Evolutionary conservation across 1,140 invertebrate genomes (phyloP).

Genomic region (Drosophila lacertosa): DNA sequence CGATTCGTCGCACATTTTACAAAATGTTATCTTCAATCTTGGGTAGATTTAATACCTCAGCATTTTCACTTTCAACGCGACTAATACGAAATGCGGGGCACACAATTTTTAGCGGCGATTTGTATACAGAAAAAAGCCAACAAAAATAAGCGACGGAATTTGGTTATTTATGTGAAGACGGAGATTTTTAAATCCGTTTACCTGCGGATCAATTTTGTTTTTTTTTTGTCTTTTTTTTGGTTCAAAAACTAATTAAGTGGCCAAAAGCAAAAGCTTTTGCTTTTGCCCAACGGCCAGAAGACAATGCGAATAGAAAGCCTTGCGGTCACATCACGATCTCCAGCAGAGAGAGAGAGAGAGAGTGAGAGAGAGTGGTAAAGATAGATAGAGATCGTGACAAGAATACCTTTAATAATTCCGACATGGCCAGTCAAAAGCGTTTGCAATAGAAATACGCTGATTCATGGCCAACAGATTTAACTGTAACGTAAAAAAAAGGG

Average conservation of each 20-base stretch:
- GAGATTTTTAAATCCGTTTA: constrained; percentile 75
- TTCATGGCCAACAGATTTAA: constrained; percentile 58
- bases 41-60: constrained; percentile 1
- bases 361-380: background rate
- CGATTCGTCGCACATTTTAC: constrained; percentile 54
- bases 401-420: constrained; percentile 45
- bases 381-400: constrained; percentile 47
- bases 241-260: constrained; percentile 73
- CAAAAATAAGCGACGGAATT: constrained; percentile 45
- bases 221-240: constrained; percentile 41
- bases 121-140: constrained; percentile 27
- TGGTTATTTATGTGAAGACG: constrained; percentile 57
- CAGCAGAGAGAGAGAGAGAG: constrained; percentile 1
- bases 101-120: constrained; percentile 49
- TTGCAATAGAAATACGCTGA: constrained; percentile 57
- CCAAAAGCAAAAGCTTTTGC: too few species aligned
- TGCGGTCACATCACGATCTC: constrained; percentile 46
- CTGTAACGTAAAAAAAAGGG: constrained; percentile 21
- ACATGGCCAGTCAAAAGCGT: constrained; percentile 31
- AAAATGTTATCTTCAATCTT: constrained; percentile 41
- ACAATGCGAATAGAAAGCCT: constrained; percentile 71
- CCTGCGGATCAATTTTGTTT: constrained; percentile 33
- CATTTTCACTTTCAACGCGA: constrained; percentile 64
- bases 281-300: constrained; percentile 19
- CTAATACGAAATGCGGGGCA: constrained; percentile 61